A percentile compares a stretch with the other conserved stretches of the same genome.
Evolutionary conservation across 2,888 invertebrate genomes (phyloP).

Genomic region (Lottia scabra): DNA sequence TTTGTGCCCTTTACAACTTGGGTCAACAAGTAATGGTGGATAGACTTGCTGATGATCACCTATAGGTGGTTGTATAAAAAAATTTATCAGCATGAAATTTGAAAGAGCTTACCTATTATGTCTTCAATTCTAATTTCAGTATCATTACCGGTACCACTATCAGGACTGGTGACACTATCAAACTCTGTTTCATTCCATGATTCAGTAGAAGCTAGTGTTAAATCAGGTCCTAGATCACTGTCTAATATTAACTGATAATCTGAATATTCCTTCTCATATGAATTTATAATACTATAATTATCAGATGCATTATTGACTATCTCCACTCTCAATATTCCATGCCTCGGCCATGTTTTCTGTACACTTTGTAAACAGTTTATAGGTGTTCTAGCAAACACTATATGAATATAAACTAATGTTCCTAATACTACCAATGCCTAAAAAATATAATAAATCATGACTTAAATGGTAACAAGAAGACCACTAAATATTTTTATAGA

Average conservation of each 20-base stretch:
- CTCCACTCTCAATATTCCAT: constrained; percentile 94
- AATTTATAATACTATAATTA: constrained; percentile 84
- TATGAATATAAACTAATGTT: constrained; percentile 93
- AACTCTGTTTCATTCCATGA: constrained; percentile 1
- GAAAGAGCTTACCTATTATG: background rate
- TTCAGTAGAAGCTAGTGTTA: background rate
- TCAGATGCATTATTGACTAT: constrained; percentile 74
- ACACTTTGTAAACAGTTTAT: constrained; percentile 93
- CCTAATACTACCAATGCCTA: constrained; percentile 88
- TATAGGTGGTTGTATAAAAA: too few relatives aligned
- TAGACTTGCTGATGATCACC: too few relatives aligned
- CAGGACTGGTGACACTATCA: background rate
- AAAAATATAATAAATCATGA: constrained; percentile 19
- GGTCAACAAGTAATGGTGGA: too few relatives aligned
- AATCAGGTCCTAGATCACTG: constrained; percentile 1
- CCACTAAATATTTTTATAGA: too few relatives aligned
- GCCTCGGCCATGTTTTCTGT: constrained; percentile 88
- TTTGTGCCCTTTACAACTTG: too few relatives aligned
- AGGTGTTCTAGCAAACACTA: constrained; percentile 91
- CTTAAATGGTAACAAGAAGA: too few relatives aligned
- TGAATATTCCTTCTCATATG: constrained; percentile 81
- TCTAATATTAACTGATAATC: constrained; percentile 14
- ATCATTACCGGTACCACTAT: background rate
- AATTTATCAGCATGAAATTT: too few relatives aligned
- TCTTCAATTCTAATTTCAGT: constrained; percentile 5